These are phyloP conservation scores for Ephialtes manifestator DNA, from an alignment of 2,888 invertebrate genomes.

Conservation along the genomic window DNA sequence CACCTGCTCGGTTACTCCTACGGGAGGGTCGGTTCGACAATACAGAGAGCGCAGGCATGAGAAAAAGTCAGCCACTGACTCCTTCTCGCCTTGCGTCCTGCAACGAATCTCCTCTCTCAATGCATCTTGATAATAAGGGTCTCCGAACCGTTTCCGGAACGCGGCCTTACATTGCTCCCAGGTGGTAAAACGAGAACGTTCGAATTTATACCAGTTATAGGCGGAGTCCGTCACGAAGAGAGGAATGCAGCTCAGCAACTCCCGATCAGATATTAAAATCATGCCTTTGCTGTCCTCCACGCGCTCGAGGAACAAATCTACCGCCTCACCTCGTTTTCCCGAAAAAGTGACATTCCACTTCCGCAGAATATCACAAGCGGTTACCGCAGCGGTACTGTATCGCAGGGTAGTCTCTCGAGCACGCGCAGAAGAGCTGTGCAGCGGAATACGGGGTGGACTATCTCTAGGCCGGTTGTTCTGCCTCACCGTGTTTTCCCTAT, in stretches of 20 bases:
- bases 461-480: no score
- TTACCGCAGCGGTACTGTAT: neutral
- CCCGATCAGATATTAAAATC: neutral
- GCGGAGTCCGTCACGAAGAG: neutral
- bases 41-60: constrained; percentile 7
- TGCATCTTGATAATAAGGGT: neutral
- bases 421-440: neutral
- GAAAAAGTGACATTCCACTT: constrained; percentile 5
- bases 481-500: no score
- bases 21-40: neutral
- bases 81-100: neutral
- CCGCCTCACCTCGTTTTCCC: neutral
- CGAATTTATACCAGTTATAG: neutral
- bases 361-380: neutral
- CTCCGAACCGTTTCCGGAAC: neutral
- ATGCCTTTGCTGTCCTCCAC: neutral
- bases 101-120: constrained; percentile 1
- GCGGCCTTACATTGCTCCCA: neutral
- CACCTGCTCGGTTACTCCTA: neutral
- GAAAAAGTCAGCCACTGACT: constrained; percentile 10
- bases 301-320: neutral
- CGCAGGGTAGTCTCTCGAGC: neutral
- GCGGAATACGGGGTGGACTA: no score
- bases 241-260: neutral
- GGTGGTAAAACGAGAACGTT: neutral